phyloP scores from a whole-genome alignment of 2,113 vertebrate genomes.

The Bettongia penicillata region DNA sequence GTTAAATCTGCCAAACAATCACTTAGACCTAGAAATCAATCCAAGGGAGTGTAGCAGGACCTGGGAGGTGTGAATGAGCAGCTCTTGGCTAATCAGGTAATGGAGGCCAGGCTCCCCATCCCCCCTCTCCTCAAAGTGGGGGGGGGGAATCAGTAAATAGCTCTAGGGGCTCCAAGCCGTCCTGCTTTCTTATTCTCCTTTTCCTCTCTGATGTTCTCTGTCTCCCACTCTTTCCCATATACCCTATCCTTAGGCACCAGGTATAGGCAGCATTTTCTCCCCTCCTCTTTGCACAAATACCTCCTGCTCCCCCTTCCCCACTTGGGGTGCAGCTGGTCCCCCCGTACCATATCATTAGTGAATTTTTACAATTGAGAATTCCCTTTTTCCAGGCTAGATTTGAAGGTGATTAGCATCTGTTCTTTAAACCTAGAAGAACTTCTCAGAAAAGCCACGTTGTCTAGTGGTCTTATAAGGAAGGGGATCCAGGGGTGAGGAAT shows the following conservation, averaged over 20 bases:
- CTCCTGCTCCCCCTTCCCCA: too few species aligned
- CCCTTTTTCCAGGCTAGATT: neutral
- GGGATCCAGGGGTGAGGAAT: neutral
- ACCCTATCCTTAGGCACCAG: neutral
- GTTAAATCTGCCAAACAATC: neutral
- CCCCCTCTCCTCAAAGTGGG: neutral
- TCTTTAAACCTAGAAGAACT: neutral
- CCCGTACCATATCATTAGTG: neutral
- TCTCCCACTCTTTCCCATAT: neutral
- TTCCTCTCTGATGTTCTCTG: neutral
- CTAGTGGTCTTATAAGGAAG: neutral
- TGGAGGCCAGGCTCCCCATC: neutral
- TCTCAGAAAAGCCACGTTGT: neutral
- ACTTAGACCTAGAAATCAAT: neutral
- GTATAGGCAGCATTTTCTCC: neutral
- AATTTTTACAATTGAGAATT: neutral
- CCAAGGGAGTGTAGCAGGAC: neutral
- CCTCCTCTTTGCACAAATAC: neutral
- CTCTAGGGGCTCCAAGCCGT: neutral
- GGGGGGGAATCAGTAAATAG: neutral
- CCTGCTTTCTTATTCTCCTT: neutral
- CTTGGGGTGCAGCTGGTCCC: neutral
- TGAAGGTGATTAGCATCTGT: neutral
- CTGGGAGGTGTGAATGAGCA: neutral
- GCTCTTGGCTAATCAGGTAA: constrained; percentile 2